Conservation (phyloP, 2,888 invertebrate genomes). For the Drosophila rubida region DNA sequence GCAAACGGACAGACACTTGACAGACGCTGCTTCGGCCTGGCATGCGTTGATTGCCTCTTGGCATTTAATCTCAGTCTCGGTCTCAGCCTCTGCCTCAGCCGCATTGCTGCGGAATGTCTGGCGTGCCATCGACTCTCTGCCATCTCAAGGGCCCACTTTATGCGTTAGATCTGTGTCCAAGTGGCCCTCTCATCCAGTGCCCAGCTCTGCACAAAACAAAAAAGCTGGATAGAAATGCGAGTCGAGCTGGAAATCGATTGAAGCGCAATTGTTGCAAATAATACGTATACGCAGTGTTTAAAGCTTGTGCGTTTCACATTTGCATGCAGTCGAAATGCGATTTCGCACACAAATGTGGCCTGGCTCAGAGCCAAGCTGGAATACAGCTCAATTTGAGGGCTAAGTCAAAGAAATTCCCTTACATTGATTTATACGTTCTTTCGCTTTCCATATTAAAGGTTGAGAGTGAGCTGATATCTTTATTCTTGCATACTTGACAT, state of each 20-base stretch:
- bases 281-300: conserved; percentile 18
- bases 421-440: no score
- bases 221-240: not conserved
- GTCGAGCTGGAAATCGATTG: not conserved
- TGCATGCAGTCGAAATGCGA: not conserved
- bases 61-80: conserved; percentile 66
- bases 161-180: conserved; percentile 1
- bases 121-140: conserved; percentile 12
- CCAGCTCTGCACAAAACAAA: no score
- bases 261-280: not conserved
- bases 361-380: no score
- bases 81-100: not conserved
- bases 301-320: not conserved
- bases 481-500: no score
- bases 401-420: no score
- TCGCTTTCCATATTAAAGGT: no score
- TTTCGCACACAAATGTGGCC: not conserved
- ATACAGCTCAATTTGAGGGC: no score
- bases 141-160: conserved; percentile 33
- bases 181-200: no score
- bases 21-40: conserved; percentile 38
- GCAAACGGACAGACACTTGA: conserved; percentile 37
- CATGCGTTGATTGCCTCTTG: conserved; percentile 71
- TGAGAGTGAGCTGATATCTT: no score
- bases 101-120: conserved; percentile 31